These are phyloP conservation scores for Flabesymbios commensalis DNA, from an alignment of 2,888 invertebrate species.

Conservation along the genomic window DNA sequence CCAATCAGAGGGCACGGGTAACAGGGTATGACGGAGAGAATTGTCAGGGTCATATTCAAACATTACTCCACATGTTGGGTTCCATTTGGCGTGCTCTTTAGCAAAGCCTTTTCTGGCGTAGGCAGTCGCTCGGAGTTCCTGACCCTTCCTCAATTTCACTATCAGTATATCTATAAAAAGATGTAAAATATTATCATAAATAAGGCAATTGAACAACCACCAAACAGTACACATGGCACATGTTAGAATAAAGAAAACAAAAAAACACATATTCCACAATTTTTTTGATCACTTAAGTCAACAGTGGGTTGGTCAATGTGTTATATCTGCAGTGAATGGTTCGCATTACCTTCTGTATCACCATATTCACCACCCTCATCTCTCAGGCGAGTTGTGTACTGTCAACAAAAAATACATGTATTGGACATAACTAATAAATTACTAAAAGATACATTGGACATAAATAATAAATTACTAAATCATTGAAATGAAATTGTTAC, in stretches of 20 bases:
- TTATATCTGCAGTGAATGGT: too few species aligned
- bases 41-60: conserved; percentile 99
- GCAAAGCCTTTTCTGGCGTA: conserved; percentile 96
- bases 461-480: neutral
- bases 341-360: conserved; percentile 88
- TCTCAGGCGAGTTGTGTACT: conserved; percentile 82
- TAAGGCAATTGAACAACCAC: conserved; percentile 7
- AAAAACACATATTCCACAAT: too few species aligned
- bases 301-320: too few species aligned
- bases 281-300: too few species aligned
- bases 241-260: neutral
- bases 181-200: neutral
- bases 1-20: conserved; percentile 97
- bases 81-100: conserved; percentile 98
- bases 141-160: conserved; percentile 78
- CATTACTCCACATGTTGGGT: conserved; percentile 96
- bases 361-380: conserved; percentile 92
- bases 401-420: too few species aligned
- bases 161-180: conserved; percentile 64
- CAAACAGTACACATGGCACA: neutral
- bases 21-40: conserved; percentile 91
- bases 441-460: neutral
- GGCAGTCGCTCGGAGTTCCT: conserved; percentile 90
- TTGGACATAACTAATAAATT: too few species aligned
- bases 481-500: neutral